Base-by-base conservation (phyloP, 1,140 invertebrate genomes). In the Meteorus sp. region DNA sequence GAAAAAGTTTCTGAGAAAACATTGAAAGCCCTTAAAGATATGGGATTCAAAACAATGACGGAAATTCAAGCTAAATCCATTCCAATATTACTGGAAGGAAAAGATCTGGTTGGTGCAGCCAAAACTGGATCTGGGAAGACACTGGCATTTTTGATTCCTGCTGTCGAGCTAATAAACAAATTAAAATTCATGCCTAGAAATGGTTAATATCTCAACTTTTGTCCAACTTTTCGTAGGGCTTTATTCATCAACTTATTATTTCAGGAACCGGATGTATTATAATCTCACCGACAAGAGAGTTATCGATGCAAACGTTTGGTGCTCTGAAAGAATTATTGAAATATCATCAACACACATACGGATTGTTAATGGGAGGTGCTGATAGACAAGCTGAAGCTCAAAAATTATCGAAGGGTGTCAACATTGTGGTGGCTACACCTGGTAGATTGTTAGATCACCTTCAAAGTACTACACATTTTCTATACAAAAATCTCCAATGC, bases 41-140 rank as follows among this genome's bases (percentile, higher is more conserved):
- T 99, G 95, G 94, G 92, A n/a, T 99, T 99, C 74, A 89, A 83
- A 3, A 88, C 88, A 13, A 95, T 99, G 94, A 99, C 97, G 13
- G 93, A 98, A 82, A 99, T 99, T 69, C 96, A 99, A 79, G 88
- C 93, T 0, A 90, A 90, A 73, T 82, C 93, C 0, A 95, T 99
- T 71, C 94, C 95, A 13, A 87, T 91, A 19, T 79, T 99, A 45
- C 74, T 99, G 5, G 93, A 99, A 81, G 95, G 96, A 1, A 87
- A 92, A 63, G 97, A 99, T 86, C 80, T 99, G 13, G 91, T 99
- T 31, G 97, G 93, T 55, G 87, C 94, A 59, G 97, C 98, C 0
- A 97, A 99, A 83, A 99, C 98, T 60, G 94, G 93, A 68, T 97
- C 93, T 25, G 97, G 98, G 77, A 99, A 99, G 85, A 99, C 98